A percentile compares a stretch with the other conserved stretches of the same genome.
These are phyloP conservation scores for Thaumatotibia leucotreta DNA, from an alignment of 1,140 invertebrate genomes.

Conservation along the genomic window DNA sequence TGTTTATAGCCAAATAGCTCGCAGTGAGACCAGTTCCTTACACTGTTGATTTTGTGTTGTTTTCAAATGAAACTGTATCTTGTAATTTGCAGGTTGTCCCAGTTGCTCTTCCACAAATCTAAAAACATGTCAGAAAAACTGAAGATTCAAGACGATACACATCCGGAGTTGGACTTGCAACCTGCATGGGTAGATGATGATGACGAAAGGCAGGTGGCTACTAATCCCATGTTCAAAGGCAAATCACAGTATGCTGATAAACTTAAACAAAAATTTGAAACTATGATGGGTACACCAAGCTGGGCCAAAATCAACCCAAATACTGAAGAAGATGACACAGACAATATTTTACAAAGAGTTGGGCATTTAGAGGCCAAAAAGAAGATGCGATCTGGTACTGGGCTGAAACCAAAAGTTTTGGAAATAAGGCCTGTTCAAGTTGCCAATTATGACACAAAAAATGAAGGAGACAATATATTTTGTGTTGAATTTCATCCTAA, in stretches of 20 bases:
- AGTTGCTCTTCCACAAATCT: constrained; percentile 74
- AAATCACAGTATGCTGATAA: constrained; percentile 77
- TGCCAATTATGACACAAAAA: constrained; percentile 83
- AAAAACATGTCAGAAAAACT: constrained; percentile 67
- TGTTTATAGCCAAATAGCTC: neutral
- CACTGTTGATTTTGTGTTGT: too few relatives aligned
- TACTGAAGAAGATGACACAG: constrained; percentile 74
- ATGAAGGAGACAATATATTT: constrained; percentile 82
- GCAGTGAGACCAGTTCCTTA: neutral
- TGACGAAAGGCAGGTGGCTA: constrained; percentile 77
- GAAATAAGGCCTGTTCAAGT: constrained; percentile 83
- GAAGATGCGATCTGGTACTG: constrained; percentile 15
- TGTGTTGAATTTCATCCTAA: constrained; percentile 91
- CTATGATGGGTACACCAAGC: constrained; percentile 82
- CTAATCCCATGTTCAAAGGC: constrained; percentile 60
- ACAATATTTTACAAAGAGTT: constrained; percentile 78
- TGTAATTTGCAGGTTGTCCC: constrained; percentile 38
- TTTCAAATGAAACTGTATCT: too few relatives aligned
- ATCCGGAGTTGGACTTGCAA: constrained; percentile 51
- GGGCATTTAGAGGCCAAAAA: constrained; percentile 76
- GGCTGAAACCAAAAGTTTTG: constrained; percentile 74
- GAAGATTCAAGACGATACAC: constrained; percentile 22
- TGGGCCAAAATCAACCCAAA: constrained; percentile 80
- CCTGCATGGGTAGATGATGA: constrained; percentile 84
- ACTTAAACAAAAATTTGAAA: constrained; percentile 82